Base-by-base conservation (phyloP, 2,113 vertebrate genomes). In the Paracanthobrama guichenoti region DNA sequence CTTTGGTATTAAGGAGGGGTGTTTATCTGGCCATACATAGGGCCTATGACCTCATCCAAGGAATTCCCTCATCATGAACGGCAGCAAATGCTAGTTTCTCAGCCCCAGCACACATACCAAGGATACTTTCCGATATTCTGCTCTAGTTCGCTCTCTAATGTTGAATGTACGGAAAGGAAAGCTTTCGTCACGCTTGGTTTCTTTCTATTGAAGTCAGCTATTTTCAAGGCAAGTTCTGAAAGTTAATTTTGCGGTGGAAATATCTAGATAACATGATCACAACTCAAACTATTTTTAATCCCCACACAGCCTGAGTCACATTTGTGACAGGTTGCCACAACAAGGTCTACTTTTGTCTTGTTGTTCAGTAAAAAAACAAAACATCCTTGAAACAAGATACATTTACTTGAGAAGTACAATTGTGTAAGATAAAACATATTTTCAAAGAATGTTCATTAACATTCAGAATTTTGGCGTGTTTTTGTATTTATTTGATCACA, bases 1-100 rank as follows among this genome's bases (percentile, higher is more conserved):
- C 28, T 81, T 71, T 6, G 42, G 42, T 46, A 2, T 50, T 31
- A 24, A 67, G n/a, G 57, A 79, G 79, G 64, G 46, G 64, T 4
- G 12, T 39, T 81, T 81, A 81, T 81, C 64, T 35, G 24, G 46
- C 0, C 2, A 0, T 14, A 39, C 48, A 66, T 18, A 20, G 26
- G 26, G 10, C 12, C 28, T 53, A 42, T 81, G 79, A 81, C 79
- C 22, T 81, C 79, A 81, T 71, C 26, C 3, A 3, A 81, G 64
- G 79, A 69, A 71, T 81, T 57, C 64, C 79, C 46, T 57, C 20
- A 20, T 24, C 24, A 71, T 71, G 9, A 69, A 81, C 2, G 0
- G 50, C 48, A 55, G 18, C n/a, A 16, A 31, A 24, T 79, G 39
- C 57, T 18, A 26, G n/a, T 31, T 78, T 78, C 28, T 59, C 16